Conservation (phyloP, 2,888 invertebrate species). For the Temnothorax unifasciatus region DNA sequence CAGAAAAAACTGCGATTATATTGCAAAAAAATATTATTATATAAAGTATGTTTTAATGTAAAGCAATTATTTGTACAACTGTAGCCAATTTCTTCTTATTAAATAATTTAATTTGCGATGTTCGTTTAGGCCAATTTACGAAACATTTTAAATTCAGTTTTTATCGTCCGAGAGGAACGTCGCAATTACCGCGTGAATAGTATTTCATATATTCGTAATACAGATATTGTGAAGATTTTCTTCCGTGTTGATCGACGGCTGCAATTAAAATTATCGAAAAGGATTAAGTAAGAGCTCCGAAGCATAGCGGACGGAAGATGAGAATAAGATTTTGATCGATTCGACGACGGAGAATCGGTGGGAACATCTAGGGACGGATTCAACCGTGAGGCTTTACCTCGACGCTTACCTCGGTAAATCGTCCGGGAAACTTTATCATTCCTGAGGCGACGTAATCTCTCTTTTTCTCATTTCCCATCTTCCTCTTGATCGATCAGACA, state of each 20-base stretch:
- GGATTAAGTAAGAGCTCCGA: conserved; percentile 35
- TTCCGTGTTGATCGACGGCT: neutral
- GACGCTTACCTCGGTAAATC: conserved; percentile 56
- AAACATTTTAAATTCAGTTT: neutral
- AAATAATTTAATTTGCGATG: neutral
- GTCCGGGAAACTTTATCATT: conserved; percentile 61
- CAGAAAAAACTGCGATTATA: too few relatives aligned
- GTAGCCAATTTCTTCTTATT: neutral
- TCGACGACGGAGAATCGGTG: conserved; percentile 32
- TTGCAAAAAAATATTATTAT: neutral
- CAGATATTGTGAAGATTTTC: neutral
- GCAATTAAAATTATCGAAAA: conserved; percentile 53
- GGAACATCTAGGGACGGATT: conserved; percentile 41
- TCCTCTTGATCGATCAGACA: conserved; percentile 51
- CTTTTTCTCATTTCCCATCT: conserved; percentile 50
- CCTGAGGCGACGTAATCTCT: conserved; percentile 57
- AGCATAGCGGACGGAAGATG: conserved; percentile 38
- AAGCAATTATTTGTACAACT: conserved; percentile 8
- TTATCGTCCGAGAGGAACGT: neutral
- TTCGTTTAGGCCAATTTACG: neutral
- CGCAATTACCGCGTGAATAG: conserved; percentile 13
- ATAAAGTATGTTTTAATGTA: neutral
- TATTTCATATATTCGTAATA: conserved; percentile 3
- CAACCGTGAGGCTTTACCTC: conserved; percentile 53
- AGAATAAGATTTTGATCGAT: conserved; percentile 59